Conservation (phyloP, 2,888 invertebrate genomes). For the Danaus chrysippus region DNA sequence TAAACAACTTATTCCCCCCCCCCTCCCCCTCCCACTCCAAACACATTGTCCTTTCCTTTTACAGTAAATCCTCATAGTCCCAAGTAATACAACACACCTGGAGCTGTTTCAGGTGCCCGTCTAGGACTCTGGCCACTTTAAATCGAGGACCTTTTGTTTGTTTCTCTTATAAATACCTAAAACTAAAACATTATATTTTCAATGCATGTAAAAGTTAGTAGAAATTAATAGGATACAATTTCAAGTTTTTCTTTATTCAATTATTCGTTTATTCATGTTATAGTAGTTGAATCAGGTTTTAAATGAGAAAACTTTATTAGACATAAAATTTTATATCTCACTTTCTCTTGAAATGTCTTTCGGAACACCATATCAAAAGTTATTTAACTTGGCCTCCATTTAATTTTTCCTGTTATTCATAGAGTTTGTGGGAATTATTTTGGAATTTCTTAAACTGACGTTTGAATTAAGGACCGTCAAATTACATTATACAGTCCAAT, state of each 20-base stretch:
- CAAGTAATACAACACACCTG: too few species aligned
- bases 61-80: too few species aligned
- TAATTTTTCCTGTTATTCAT: constrained; percentile 1
- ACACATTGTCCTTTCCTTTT: too few species aligned
- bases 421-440: not conserved
- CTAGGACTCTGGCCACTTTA: too few species aligned
- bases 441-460: not conserved
- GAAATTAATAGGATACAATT: not conserved
- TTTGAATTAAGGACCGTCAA: not conserved
- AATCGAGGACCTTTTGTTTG: too few species aligned
- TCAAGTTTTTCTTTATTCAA: not conserved
- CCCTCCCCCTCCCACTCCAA: too few species aligned
- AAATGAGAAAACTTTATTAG: constrained; percentile 22
- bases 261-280: not conserved
- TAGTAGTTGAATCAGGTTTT: constrained; percentile 11
- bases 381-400: constrained; percentile 1
- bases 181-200: not conserved
- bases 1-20: not conserved
- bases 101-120: too few species aligned
- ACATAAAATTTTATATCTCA: constrained; percentile 13
- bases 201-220: not conserved
- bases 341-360: constrained; percentile 2
- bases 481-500: not conserved
- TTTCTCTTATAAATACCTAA: too few species aligned
- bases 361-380: constrained; percentile 3